Base-by-base conservation (phyloP, 2,888 invertebrate species). In the Tolmerus cingulatus region DNA sequence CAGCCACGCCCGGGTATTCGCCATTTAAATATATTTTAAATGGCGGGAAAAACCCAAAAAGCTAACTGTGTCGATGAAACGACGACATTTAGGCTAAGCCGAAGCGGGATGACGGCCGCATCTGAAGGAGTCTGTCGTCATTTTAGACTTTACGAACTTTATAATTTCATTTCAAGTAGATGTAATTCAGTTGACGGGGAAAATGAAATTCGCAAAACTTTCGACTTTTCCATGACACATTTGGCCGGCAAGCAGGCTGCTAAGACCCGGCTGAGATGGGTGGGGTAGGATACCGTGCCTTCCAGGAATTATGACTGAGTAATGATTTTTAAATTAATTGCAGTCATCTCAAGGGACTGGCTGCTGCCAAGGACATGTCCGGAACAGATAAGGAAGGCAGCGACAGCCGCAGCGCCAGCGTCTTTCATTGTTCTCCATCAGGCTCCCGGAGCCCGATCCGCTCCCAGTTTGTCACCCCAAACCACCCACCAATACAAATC, bases 311-410 rank as follows among this genome's bases (percentile, higher is more conserved):
- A 76, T 46, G 86, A 77, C 77, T 9, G 37, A 37, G 77, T 85
- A 88, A 88, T 88, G 79, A 87, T 82, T 87, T 88, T 87, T 82
- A 74, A 81, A 88, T 88, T 88, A 88, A 88, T 88, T 87, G 74
- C 87, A 82, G 82, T 86, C 81, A 87, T 81, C 51, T 37, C 79
- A 37, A 76, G 74, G 30, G 34, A 55, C 74, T 37, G 16, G 30
- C 57, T 79, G n/a, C 57, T 79, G 78, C 19, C 8, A 57, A 66
- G 57, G 78, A 30, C 34, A 74, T 46, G 19, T 34, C 76, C 34
- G 74, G 78, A 30, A 16, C 43, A 37, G 78, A 78, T 86, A 86
- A 27, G 57, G 43, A 30, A 55, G n/a, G 76, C n/a, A 34, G 27
- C 37, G 30, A 19, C 19, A 23, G n/a, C 76, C 3, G 76, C 40